Evolutionary conservation across 1,140 invertebrate genomes (phyloP).

Genomic region (Gryon sp.): DNA sequence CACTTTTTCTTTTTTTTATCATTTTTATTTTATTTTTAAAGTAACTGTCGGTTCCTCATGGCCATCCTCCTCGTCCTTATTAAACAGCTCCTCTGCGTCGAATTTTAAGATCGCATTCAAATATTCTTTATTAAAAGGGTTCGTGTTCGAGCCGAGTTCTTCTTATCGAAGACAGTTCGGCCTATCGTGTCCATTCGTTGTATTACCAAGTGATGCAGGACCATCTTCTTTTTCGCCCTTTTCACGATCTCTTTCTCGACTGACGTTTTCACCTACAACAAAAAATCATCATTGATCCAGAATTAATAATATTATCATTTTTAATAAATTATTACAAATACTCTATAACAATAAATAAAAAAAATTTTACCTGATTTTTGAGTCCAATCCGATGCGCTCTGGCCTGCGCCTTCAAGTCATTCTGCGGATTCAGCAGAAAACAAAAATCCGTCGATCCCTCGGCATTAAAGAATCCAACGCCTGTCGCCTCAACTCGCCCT

Average conservation of each 20-base stretch:
- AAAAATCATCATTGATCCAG: too few species aligned
- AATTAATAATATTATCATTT: too few species aligned
- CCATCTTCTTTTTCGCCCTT: slow-evolving; percentile 99
- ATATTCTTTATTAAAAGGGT: slow-evolving; percentile 98
- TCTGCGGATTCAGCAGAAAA: slow-evolving; percentile 99
- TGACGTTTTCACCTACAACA: slow-evolving; percentile 96
- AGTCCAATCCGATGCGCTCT: slow-evolving; percentile 99
- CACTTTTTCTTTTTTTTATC: too few species aligned
- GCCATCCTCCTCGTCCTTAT: slow-evolving; percentile 93
- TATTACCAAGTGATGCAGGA: slow-evolving; percentile 99
- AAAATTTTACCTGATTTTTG: slow-evolving; percentile 97
- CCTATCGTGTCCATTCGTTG: slow-evolving; percentile 99
- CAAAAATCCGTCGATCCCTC: slow-evolving; percentile 96
- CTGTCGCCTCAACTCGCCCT: slow-evolving; percentile 93
- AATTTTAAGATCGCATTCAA: slow-evolving; percentile 98
- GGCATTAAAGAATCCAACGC: slow-evolving; percentile 97
- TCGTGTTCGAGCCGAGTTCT: slow-evolving; percentile 84
- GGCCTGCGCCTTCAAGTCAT: slow-evolving; percentile 98
- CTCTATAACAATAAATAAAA: too few species aligned
- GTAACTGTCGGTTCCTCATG: slow-evolving; percentile 93
- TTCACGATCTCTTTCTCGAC: slow-evolving; percentile 99
- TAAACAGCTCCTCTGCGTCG: slow-evolving; percentile 98
- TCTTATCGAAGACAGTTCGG: slow-evolving; percentile 94
- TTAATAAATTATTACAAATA: too few species aligned
- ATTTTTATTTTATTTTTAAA: too few species aligned